A percentile compares a stretch with the other conserved stretches of the same genome.
phyloP scores from a whole-genome alignment of 2,113 vertebrate genomes.

The Centropus unirufus region DNA sequence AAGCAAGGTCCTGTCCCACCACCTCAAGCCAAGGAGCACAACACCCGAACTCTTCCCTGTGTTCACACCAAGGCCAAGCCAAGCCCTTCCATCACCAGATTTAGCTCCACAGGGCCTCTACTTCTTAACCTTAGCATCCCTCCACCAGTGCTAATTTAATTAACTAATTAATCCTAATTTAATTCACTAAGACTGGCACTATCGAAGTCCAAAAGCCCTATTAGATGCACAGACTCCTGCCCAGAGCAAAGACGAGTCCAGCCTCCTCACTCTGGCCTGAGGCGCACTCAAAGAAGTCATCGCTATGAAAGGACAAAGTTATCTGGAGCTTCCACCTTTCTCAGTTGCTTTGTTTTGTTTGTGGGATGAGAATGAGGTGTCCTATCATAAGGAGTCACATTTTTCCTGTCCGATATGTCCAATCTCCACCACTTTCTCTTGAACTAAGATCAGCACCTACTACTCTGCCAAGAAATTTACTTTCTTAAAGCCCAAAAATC shows the following conservation, averaged over 20 bases:
- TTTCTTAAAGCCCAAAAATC: background rate
- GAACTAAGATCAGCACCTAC: fast-evolving
- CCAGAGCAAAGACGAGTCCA: fast-evolving
- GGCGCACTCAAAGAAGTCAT: fast-evolving
- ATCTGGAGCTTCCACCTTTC: fast-evolving
- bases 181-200: fast-evolving
- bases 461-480: background rate
- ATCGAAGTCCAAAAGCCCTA: fast-evolving
- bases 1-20: too few relatives aligned
- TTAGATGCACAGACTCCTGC: background rate
- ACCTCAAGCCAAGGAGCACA: background rate
- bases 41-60: background rate
- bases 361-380: background rate
- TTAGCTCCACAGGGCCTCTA: background rate
- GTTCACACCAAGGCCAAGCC: background rate
- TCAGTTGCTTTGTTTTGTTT: fast-evolving
- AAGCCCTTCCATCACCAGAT: fast-evolving
- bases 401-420: background rate
- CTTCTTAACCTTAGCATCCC: background rate
- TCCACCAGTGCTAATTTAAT: fast-evolving
- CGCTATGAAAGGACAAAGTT: fast-evolving
- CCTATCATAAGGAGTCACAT: fast-evolving
- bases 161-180: fast-evolving
- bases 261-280: too few relatives aligned
- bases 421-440: background rate